A percentile compares a stretch with the other conserved stretches of the same genome.
Conservation (phyloP, 2,797 vertebrate species). For the Emys orbicularis region DNA sequence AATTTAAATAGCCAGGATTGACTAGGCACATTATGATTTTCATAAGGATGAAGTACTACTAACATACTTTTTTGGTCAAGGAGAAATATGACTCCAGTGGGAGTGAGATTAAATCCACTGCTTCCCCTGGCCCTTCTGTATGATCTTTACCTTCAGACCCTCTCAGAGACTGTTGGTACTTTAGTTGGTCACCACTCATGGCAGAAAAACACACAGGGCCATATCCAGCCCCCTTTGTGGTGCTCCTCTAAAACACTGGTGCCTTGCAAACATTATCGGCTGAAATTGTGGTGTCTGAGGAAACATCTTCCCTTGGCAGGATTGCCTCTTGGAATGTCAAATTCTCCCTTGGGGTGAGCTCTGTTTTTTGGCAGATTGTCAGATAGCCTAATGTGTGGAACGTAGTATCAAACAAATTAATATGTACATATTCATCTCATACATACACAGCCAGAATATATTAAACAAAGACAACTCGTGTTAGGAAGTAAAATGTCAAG, state of each 20-base stretch:
- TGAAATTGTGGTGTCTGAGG: background rate
- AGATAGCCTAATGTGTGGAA: background rate
- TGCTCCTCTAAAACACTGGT: background rate
- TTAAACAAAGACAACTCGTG: constrained; percentile 29
- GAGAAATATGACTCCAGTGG: background rate
- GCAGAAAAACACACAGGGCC: background rate
- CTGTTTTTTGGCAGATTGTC: constrained; percentile 40
- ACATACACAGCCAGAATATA: constrained; percentile 57
- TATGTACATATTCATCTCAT: constrained; percentile 45
- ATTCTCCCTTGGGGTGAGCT: constrained; percentile 47
- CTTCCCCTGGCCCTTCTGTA: background rate
- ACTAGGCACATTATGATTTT: background rate
- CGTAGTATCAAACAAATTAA: constrained; percentile 47
- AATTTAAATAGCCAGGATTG: background rate
- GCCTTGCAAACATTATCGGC: background rate
- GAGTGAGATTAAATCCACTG: background rate
- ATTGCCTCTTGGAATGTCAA: constrained; percentile 46
- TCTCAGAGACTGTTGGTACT: background rate
- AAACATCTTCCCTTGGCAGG: fast-evolving
- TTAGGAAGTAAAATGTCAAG: background rate
- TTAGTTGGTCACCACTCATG: background rate
- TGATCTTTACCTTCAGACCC: background rate
- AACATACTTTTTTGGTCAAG: background rate
- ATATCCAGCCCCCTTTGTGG: background rate
- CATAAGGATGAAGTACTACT: background rate